These are phyloP conservation scores for Syngnathus scovelli DNA, from an alignment of 2,113 vertebrate species.

Conservation along the genomic window DNA sequence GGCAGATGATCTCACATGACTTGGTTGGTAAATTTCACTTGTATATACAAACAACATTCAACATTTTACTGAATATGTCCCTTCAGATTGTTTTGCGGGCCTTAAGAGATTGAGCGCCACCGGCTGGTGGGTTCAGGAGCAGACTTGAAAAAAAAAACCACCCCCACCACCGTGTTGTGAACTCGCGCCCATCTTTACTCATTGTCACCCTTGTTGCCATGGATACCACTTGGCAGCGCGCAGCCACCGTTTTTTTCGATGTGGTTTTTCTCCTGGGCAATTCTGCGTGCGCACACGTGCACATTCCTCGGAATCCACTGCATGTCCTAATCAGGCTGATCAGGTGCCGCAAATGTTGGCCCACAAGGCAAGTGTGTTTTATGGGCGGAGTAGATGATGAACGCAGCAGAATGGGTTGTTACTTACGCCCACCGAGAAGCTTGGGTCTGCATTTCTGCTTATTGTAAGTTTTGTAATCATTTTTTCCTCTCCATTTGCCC, in stretches of 20 bases:
- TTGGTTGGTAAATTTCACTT: too few species aligned
- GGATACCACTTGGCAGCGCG: constrained; percentile 46
- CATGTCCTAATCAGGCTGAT: constrained; percentile 12
- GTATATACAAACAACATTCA: too few species aligned
- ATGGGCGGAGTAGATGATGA: background rate
- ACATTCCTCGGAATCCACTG: constrained; percentile 33
- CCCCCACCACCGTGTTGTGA: constrained; percentile 1
- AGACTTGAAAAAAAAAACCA: background rate
- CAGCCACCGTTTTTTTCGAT: constrained; percentile 52
- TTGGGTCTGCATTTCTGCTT: too few species aligned
- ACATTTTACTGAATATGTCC: too few species aligned
- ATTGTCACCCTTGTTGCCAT: constrained; percentile 41
- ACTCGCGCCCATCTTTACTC: constrained; percentile 24
- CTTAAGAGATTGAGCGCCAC: too few species aligned
- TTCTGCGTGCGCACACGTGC: constrained; percentile 6
- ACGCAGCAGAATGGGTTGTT: constrained; percentile 1
- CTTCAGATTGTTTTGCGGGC: too few species aligned
- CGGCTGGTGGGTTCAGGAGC: background rate
- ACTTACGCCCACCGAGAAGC: background rate
- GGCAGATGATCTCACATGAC: too few species aligned
- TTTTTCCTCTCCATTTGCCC: too few species aligned
- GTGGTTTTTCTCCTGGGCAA: constrained; percentile 22
- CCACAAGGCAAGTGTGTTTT: background rate
- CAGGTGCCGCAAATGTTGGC: constrained; percentile 6
- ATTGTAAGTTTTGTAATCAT: too few species aligned